These are phyloP conservation scores for Toxostoma redivivum DNA, from an alignment of 2,113 vertebrate genomes.

Conservation along the genomic window DNA sequence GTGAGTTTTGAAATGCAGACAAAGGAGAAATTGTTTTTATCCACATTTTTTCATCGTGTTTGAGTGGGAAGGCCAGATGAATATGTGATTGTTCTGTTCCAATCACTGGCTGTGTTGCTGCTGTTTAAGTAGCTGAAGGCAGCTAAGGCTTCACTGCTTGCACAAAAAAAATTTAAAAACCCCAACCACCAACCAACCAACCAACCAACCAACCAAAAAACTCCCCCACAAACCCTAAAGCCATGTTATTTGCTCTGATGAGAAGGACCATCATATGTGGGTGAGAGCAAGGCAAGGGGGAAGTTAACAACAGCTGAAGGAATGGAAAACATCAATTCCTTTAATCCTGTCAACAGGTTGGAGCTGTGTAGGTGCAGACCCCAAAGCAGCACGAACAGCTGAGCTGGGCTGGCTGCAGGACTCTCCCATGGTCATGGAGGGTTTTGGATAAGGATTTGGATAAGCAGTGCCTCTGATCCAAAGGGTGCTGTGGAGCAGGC, in stretches of 20 bases:
- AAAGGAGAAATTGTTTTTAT: constrained; percentile 38
- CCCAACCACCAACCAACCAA: background rate
- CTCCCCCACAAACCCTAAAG: background rate
- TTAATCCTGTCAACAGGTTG: background rate
- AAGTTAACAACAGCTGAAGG: background rate
- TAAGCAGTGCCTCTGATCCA: background rate
- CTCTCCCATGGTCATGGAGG: background rate
- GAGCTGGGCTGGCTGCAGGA: background rate
- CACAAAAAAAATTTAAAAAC: background rate
- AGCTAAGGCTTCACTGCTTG: background rate
- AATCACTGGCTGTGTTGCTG: background rate
- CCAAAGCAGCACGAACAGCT: fast-evolving
- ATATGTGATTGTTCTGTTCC: background rate
- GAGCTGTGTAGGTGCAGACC: background rate
- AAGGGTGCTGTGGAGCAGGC: background rate
- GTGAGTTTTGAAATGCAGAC: background rate
- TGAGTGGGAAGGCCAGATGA: constrained; percentile 17
- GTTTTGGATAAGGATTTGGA: background rate
- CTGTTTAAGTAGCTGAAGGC: background rate
- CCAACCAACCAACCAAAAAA: background rate
- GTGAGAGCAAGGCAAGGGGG: background rate
- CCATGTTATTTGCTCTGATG: background rate
- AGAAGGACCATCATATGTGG: background rate
- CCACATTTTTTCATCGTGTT: background rate
- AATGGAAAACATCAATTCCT: background rate